phyloP scores from a whole-genome alignment of 2,113 vertebrate species.

The Coptodon rendalli region DNA sequence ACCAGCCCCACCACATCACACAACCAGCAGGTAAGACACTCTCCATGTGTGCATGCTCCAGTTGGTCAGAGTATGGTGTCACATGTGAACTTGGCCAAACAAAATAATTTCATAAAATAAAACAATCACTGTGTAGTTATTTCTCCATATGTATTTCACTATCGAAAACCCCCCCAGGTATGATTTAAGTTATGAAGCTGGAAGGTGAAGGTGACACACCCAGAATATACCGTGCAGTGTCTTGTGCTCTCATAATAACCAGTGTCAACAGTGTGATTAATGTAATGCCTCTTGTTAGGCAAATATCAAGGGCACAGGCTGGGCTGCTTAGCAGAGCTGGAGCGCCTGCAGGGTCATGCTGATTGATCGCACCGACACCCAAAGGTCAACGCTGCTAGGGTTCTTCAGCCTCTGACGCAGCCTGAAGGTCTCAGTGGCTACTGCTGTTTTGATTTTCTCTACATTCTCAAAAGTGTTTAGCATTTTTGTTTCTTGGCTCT shows the following conservation, averaged over 20 bases:
- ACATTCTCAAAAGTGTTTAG: not conserved
- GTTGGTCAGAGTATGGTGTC: accelerated
- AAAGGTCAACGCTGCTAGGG: conserved; percentile 29
- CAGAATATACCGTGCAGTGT: not conserved
- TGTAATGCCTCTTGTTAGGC: conserved; percentile 24
- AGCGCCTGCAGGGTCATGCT: conserved; percentile 21
- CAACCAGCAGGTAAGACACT: not conserved
- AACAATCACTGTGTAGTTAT: not conserved
- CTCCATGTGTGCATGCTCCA: not conserved
- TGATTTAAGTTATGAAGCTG: not conserved
- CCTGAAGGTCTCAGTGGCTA: not conserved
- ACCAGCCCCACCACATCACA: not conserved
- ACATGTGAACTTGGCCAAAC: not conserved
- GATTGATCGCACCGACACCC: conserved; percentile 46
- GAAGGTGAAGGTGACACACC: not conserved
- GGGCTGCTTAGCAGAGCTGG: not conserved
- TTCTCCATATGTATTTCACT: not conserved
- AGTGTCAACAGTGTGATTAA: conserved; percentile 40
- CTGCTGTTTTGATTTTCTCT: not conserved
- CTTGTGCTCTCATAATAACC: not conserved
- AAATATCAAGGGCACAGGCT: conserved; percentile 37
- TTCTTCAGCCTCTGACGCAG: not conserved
- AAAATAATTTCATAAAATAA: not conserved
- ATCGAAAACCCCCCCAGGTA: not conserved
- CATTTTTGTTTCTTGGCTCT: not conserved